phyloP scores from a whole-genome alignment of 2,113 vertebrate species.

The Centropus unirufus region DNA sequence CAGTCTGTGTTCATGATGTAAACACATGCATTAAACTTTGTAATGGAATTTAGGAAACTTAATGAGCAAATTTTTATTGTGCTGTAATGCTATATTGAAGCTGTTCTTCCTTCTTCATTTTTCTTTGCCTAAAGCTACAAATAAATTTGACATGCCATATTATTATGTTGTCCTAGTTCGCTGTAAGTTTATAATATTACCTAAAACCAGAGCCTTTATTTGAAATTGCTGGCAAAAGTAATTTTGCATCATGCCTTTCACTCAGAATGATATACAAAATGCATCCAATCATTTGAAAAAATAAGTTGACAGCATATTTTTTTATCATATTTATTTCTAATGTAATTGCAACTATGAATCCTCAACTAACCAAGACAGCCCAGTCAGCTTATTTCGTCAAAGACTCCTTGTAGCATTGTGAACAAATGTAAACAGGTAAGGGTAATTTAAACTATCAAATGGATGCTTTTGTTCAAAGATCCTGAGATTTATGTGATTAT shows the following conservation, averaged over 20 bases:
- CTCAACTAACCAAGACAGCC: background rate
- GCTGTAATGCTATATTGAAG: background rate
- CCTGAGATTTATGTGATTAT: background rate
- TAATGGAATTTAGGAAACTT: slow-evolving; percentile 62
- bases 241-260: background rate
- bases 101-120: slow-evolving; percentile 35
- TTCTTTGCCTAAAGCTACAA: slow-evolving; percentile 58
- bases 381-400: background rate
- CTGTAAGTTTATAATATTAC: slow-evolving; percentile 31
- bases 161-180: slow-evolving; percentile 52
- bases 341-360: background rate
- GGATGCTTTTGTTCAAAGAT: background rate
- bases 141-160: slow-evolving; percentile 58
- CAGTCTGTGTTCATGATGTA: slow-evolving; percentile 22
- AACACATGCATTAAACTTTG: slow-evolving; percentile 53
- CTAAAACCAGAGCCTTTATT: slow-evolving; percentile 25
- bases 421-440: background rate
- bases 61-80: slow-evolving; percentile 60
- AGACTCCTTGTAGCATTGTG: background rate
- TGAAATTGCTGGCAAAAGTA: slow-evolving; percentile 32
- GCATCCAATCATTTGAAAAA: background rate
- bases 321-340: slow-evolving; percentile 4
- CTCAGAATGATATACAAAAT: background rate
- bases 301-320: background rate
- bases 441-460: background rate